phyloP scores from a whole-genome alignment of 2,888 invertebrate species.

The Rhyacophila evoluta region DNA sequence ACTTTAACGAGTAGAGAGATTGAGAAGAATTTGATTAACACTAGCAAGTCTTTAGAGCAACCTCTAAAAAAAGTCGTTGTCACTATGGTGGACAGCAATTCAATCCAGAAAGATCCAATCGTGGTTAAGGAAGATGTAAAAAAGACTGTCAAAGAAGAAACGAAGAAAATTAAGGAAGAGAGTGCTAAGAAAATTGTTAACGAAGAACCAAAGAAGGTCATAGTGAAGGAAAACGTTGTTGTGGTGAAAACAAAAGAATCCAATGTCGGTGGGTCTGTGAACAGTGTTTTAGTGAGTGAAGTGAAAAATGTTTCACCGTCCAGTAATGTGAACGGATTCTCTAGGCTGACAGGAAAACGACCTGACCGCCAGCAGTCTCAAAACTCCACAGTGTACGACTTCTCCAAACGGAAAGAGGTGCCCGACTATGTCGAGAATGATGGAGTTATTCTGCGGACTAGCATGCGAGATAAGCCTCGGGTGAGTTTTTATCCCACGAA shows the following conservation, averaged over 20 bases:
- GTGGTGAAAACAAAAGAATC: slow-evolving; percentile 38
- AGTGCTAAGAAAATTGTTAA: neutral
- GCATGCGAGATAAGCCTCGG: slow-evolving; percentile 79
- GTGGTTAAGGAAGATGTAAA: slow-evolving; percentile 33
- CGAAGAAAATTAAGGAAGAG: slow-evolving; percentile 29
- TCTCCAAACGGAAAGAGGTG: slow-evolving; percentile 85
- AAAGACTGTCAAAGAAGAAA: slow-evolving; percentile 34
- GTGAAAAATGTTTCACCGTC: slow-evolving; percentile 25
- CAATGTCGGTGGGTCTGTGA: slow-evolving; percentile 8
- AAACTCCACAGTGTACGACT: slow-evolving; percentile 88
- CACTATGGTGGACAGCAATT: slow-evolving; percentile 56
- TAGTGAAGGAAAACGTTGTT: slow-evolving; percentile 55
- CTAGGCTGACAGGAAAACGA: slow-evolving; percentile 59
- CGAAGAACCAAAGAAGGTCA: neutral
- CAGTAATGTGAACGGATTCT: slow-evolving; percentile 46
- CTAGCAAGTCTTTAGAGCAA: slow-evolving; percentile 70
- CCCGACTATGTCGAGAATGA: slow-evolving; percentile 94
- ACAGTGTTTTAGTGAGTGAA: slow-evolving; percentile 32
- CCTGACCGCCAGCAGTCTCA: slow-evolving; percentile 56
- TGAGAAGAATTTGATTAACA: slow-evolving; percentile 78
- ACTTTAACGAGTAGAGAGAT: slow-evolving; percentile 73
- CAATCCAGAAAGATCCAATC: slow-evolving; percentile 1
- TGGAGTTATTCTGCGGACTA: slow-evolving; percentile 78
- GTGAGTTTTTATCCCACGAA: slow-evolving; percentile 70
- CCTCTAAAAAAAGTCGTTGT: slow-evolving; percentile 65